A percentile compares a stretch with the other conserved stretches of the same genome.
Conservation (phyloP, 2,113 vertebrate genomes). For the Mastomys coucha region DNA sequence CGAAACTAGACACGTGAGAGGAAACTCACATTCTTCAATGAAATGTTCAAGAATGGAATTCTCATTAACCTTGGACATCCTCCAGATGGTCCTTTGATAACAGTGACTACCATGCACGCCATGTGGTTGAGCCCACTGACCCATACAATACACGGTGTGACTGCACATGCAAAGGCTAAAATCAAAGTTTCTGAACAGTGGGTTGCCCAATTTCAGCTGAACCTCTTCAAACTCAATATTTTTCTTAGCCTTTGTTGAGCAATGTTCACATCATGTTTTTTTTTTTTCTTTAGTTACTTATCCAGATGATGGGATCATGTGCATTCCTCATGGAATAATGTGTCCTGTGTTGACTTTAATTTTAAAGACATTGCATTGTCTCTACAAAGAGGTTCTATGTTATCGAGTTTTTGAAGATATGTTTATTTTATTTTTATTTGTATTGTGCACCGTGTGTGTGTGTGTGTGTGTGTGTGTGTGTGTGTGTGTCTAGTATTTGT, state of each 20-base stretch:
- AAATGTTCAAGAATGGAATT: constrained; percentile 72
- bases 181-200: constrained; percentile 66
- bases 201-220: constrained; percentile 60
- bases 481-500: neutral
- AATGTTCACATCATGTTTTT: constrained; percentile 21
- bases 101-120: constrained; percentile 49
- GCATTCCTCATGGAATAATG: neutral
- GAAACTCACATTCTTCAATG: constrained; percentile 18
- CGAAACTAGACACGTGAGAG: constrained; percentile 28
- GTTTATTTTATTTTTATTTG: neutral
- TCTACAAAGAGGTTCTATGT: neutral
- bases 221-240: constrained; percentile 70
- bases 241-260: constrained; percentile 68
- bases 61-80: constrained; percentile 74
- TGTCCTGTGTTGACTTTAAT: constrained; percentile 24
- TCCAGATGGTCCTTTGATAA: constrained; percentile 81
- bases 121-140: constrained; percentile 73
- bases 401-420: neutral
- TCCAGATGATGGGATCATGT: constrained; percentile 67
- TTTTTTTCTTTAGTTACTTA: constrained; percentile 46
- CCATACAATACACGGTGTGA: constrained; percentile 62
- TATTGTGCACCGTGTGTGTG: neutral
- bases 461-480: too few species aligned
- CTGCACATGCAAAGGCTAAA: constrained; percentile 63
- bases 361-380: constrained; percentile 24